These are phyloP conservation scores for Helicoverpa armigera DNA, from an alignment of 1,140 invertebrate genomes.

Conservation along the genomic window DNA sequence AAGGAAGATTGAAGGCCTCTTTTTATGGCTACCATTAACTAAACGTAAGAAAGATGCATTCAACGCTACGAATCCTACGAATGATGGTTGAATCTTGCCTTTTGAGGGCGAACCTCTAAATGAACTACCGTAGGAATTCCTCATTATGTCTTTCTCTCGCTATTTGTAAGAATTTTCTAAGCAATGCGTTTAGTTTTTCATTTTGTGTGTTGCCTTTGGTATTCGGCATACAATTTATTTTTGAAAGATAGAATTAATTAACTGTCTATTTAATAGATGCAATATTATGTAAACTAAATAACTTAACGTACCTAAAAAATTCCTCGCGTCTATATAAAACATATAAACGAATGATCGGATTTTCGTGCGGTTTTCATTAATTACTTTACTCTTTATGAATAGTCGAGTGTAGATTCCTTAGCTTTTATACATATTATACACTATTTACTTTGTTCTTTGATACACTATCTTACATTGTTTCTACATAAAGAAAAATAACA, in stretches of 20 bases:
- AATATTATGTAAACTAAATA: too few species aligned
- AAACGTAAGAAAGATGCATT: conserved; percentile 35
- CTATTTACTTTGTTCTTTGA: background rate
- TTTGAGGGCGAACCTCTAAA: conserved; percentile 7
- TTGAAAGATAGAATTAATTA: too few species aligned
- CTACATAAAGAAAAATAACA: background rate
- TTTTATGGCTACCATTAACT: conserved; percentile 40
- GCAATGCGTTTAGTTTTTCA: background rate
- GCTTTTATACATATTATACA: too few species aligned
- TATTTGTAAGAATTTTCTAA: background rate
- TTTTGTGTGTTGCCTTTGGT: too few species aligned
- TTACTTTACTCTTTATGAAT: too few species aligned
- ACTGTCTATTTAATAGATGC: too few species aligned
- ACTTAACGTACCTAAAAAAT: too few species aligned
- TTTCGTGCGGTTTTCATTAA: too few species aligned
- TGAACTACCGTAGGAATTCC: background rate
- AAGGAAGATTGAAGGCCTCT: conserved; percentile 32
- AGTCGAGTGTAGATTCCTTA: too few species aligned
- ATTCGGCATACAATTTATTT: too few species aligned
- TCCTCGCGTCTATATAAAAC: too few species aligned
- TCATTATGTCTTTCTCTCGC: conserved; percentile 1
- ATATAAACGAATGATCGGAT: too few species aligned
- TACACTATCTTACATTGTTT: background rate
- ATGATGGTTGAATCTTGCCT: background rate
- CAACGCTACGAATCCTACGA: background rate